These are phyloP conservation scores for Enteromius anoplus DNA, from an alignment of 2,797 vertebrate genomes.

Conservation along the genomic window DNA sequence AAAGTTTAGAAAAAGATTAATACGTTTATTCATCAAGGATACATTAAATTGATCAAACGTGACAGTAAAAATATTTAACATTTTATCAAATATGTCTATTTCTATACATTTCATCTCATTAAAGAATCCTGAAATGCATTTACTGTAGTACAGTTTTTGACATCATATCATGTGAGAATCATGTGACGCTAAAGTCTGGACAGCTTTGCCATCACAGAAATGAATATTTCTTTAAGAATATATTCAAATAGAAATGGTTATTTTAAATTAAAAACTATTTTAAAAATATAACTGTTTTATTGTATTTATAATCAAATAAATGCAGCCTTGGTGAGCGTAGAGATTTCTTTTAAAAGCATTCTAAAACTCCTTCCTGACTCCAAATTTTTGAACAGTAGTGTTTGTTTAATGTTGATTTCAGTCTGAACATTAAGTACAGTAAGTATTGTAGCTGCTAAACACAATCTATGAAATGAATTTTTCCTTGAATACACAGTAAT, in stretches of 20 bases:
- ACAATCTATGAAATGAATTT: neutral
- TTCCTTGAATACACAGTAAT: neutral
- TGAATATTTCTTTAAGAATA: neutral
- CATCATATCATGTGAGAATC: neutral
- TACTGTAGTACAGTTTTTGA: neutral
- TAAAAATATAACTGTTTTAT: neutral
- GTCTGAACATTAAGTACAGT: neutral
- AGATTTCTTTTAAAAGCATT: neutral
- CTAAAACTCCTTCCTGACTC: neutral
- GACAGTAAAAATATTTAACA: neutral
- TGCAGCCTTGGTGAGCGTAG: neutral
- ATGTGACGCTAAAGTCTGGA: neutral
- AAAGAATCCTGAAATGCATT: neutral
- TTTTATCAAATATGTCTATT: neutral
- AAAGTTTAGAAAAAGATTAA: neutral
- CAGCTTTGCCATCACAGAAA: neutral
- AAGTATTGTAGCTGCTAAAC: neutral
- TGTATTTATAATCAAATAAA: neutral
- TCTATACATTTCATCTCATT: neutral
- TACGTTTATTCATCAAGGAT: neutral
- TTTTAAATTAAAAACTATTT: neutral
- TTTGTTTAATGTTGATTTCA: neutral
- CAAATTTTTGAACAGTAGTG: neutral
- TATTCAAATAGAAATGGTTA: neutral
- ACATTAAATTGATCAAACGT: neutral